Base-by-base conservation (phyloP, 2,888 invertebrate genomes). In the Xanthostigma xanthostigma region DNA sequence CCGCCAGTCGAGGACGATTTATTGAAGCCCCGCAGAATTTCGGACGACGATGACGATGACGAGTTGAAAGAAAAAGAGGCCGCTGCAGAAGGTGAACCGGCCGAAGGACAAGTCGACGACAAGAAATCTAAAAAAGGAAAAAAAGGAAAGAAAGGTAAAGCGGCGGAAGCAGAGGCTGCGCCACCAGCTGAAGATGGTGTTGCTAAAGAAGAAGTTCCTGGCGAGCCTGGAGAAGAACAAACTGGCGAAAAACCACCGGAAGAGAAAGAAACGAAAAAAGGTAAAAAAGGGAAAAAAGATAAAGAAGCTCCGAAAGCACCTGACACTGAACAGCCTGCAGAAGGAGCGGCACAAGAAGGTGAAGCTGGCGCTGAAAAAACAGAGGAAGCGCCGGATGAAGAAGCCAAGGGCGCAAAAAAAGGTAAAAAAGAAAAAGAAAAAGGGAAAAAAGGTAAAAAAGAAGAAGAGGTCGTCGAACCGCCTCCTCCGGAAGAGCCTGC, bases 111-210 rank as follows among this genome's bases (percentile, higher is more conserved):
- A 6, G 27, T 27, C 27, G 27, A 27, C 6, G 27, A 27, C 6
- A 27, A 27, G 45, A 17, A 45, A 34, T 41, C 42, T 38, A 41
- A 52, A 44, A 48, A 50, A 44, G 45, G 45, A 48, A 45, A 39
- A 51, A 45, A 52, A 51, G 45, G 48, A 50, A 52, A 53, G 50
- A n/a, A 38, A 17, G 10, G 17, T 38, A 14, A 34, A 46, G 27
- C 38, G 34, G 27, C 12, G 33, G 17, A 44, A 44, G n/a, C 13
- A 37, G 10, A 44, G 38, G 12, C 27, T 11, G 44, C 10, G 38
- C 1, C 17, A 17, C 17, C 17, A 17, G 17, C 14, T 9, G 14
- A 6, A 39, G 37, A 10, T 36, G 27, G 12, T n/a, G 17, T 1
- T 27, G 44, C 8, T 39, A 39, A 34, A 6, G 46, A 3, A 27